These are phyloP conservation scores for Neocrepidodera transversa DNA, from an alignment of 2,888 invertebrate genomes.

Conservation along the genomic window DNA sequence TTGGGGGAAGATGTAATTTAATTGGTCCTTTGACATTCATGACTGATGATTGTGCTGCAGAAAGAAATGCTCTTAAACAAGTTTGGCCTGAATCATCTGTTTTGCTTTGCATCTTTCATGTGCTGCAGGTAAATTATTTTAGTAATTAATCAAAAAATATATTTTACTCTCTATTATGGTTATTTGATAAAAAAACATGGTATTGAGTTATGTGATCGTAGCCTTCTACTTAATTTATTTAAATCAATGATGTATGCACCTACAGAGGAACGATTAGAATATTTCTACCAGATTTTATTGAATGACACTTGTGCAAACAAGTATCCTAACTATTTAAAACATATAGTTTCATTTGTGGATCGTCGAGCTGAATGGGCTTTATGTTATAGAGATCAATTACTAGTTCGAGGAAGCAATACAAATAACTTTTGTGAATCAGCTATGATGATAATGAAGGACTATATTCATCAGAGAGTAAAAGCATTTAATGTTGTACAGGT, in stretches of 20 bases:
- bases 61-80: too few relatives aligned
- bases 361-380: conserved; percentile 4
- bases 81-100: too few relatives aligned
- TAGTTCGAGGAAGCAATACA: conserved; percentile 7
- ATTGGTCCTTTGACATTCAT: too few relatives aligned
- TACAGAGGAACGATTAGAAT: neutral
- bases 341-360: neutral
- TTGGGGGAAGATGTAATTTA: too few relatives aligned
- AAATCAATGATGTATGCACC: neutral
- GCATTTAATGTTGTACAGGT: conserved; percentile 11
- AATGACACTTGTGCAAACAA: neutral
- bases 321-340: conserved; percentile 6
- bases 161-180: neutral
- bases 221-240: neutral
- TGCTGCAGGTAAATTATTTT: too few relatives aligned
- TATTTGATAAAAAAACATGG: conserved; percentile 4
- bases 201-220: conserved; percentile 6
- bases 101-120: too few relatives aligned
- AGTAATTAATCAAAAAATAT: too few relatives aligned
- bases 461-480: conserved; percentile 12
- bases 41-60: too few relatives aligned
- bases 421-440: conserved; percentile 13
- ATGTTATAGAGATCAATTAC: conserved; percentile 2
- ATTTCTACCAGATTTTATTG: neutral
- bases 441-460: conserved; percentile 16